A percentile compares a stretch with the other conserved stretches of the same genome.
These are phyloP conservation scores for Aphelenchoides fujianensis DNA, from an alignment of 1,140 invertebrate genomes.

Conservation along the genomic window DNA sequence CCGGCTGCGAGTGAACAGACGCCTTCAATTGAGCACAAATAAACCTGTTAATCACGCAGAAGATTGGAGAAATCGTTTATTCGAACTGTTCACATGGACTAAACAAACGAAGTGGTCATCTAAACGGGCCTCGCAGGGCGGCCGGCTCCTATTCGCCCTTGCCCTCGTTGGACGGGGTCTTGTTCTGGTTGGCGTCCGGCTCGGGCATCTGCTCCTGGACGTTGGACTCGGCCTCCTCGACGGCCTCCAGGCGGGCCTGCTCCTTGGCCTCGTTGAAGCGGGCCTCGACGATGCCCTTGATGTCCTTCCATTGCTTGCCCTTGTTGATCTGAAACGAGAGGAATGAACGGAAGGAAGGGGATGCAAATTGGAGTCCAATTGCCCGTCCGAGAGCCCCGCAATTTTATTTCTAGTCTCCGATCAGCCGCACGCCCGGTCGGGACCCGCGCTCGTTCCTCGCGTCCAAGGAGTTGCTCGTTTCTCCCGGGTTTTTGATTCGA, in stretches of 20 bases:
- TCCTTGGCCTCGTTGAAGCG: background rate
- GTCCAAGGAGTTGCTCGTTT: too few species aligned
- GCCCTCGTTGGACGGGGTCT: background rate
- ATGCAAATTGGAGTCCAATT: conserved; percentile 5
- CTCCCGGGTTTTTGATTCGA: too few species aligned
- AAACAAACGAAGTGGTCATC: background rate
- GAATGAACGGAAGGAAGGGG: background rate
- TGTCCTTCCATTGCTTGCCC: conserved; percentile 13
- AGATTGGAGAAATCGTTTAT: background rate
- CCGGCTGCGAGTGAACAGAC: conserved; percentile 8
- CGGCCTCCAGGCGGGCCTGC: background rate
- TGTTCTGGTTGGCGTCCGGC: background rate
- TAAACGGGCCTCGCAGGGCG: background rate
- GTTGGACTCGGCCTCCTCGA: background rate
- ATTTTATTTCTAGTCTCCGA: too few species aligned
- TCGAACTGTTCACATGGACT: background rate
- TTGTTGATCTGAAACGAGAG: conserved; percentile 9
- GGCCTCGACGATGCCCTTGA: background rate
- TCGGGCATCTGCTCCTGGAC: background rate
- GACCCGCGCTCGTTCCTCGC: too few species aligned
- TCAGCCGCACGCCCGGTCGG: too few species aligned
- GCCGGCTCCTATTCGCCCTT: background rate
- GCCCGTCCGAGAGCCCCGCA: too few species aligned
- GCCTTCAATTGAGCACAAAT: background rate
- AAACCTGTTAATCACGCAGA: too few species aligned